Conservation (phyloP, 2,113 vertebrate species). For the Rhinolophus sinicus region DNA sequence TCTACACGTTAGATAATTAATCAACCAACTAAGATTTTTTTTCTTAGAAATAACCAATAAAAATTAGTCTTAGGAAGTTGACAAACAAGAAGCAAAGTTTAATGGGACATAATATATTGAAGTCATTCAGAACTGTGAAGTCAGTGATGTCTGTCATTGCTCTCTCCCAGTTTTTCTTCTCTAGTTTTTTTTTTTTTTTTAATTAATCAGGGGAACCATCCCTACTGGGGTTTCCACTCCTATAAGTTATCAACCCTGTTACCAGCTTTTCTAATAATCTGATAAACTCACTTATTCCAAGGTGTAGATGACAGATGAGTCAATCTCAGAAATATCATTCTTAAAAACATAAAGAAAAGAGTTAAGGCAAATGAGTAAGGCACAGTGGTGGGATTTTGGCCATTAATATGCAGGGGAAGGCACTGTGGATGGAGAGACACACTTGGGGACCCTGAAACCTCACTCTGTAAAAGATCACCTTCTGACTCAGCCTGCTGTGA, state of each 20-base stretch:
- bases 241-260: neutral
- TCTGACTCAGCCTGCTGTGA: neutral
- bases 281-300: neutral
- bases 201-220: neutral
- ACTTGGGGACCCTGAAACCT: neutral
- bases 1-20: neutral
- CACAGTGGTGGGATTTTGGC: neutral
- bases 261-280: constrained; percentile 1
- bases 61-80: neutral
- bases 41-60: neutral
- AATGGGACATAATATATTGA: neutral
- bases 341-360: neutral
- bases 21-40: neutral
- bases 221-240: neutral
- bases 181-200: neutral
- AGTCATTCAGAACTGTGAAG: neutral
- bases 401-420: neutral
- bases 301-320: neutral
- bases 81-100: neutral
- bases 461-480: neutral
- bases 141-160: neutral
- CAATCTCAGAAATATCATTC: neutral
- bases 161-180: neutral
- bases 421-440: neutral
- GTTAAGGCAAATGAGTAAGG: neutral